A percentile compares a stretch with the other conserved stretches of the same genome.
These are phyloP conservation scores for Creontiades dilutus DNA, from an alignment of 2,888 invertebrate genomes.

Conservation along the genomic window DNA sequence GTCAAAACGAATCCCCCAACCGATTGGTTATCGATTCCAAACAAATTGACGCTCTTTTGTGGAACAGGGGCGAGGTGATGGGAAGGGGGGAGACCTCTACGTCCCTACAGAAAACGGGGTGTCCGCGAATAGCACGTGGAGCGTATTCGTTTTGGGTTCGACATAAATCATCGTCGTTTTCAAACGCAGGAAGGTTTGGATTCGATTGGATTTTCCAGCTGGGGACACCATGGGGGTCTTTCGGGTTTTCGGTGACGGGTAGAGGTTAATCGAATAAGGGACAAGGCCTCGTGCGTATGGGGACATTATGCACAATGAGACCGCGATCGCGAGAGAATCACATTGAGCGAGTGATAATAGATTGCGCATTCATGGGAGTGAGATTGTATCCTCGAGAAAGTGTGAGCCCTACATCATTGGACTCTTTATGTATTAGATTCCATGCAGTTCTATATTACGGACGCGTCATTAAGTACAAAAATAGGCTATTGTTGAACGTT, in stretches of 20 bases:
- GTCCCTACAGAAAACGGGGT: not conserved
- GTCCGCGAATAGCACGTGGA: slow-evolving; percentile 59
- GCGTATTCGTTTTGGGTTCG: slow-evolving; percentile 57
- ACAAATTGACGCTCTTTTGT: slow-evolving; percentile 69
- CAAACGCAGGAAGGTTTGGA: slow-evolving; percentile 15
- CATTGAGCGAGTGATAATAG: not conserved
- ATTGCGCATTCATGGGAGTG: not conserved
- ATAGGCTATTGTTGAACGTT: too few relatives aligned
- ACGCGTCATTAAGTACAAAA: not conserved
- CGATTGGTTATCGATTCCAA: slow-evolving; percentile 70
- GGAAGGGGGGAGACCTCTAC: not conserved
- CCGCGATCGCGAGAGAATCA: not conserved
- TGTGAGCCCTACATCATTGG: not conserved
- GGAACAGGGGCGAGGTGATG: not conserved
- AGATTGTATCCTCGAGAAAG: not conserved
- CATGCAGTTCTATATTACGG: not conserved
- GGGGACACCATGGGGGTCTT: slow-evolving; percentile 8
- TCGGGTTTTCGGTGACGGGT: slow-evolving; percentile 29
- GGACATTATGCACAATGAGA: slow-evolving; percentile 50
- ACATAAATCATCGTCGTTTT: slow-evolving; percentile 64
- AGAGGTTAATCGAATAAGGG: slow-evolving; percentile 58
- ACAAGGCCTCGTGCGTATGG: slow-evolving; percentile 15
- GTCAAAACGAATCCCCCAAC: slow-evolving; percentile 53
- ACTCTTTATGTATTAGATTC: not conserved
- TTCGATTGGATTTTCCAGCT: slow-evolving; percentile 65